Evolutionary conservation across 2,113 vertebrate species (phyloP), one percentile per base, ranked within the genome.

Genomic region (Phycodurus eques): DNA sequence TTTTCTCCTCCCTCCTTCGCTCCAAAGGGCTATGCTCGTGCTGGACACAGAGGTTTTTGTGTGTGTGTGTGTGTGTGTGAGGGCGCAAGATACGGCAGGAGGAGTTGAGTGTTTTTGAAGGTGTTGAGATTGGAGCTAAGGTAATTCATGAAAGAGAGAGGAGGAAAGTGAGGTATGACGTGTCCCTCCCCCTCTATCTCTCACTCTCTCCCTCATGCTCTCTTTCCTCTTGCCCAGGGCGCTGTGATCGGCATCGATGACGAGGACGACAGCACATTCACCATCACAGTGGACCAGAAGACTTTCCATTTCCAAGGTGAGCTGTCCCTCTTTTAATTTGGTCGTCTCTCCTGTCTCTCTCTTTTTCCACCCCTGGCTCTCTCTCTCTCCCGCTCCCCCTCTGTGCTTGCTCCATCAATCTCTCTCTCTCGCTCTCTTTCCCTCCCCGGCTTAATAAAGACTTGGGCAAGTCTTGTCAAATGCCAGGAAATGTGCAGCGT

Each of bases 221-320:
- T 47, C 77, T 90, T 91, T 59, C 70, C 68, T 65, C 88, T 96
- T 94, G 72, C 91, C 88, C 94, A 99, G 98, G 98, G 97, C 94
- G 98, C 98, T 93, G 98, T 99, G 93, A 99, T 99, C 92, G 98
- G 98, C 93, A 99, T 99, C 77, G 98, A 99, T 93, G 98, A 99
- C 91, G 98, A 99, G 92, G 98, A 99, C 92, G 98, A 99, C 95
- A 99, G 98, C 95, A 99, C 98, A 88, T 99, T 99, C 93, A 99
- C 98, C 90, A 99, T 99, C 93, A 99, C 98, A 87, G 98, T 99
- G 93, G 98, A 99, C 94, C 98, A 99, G 93, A 99, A 99, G 96
- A 99, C 98, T 93, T 99, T 99, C 93, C 98, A 99, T 95, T 99
- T 99, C 91, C 98, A 99, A 95, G 97, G 98, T 99, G 94, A 97